phyloP scores from a whole-genome alignment of 1,140 invertebrate species.

The Drosophila sucinea region DNA sequence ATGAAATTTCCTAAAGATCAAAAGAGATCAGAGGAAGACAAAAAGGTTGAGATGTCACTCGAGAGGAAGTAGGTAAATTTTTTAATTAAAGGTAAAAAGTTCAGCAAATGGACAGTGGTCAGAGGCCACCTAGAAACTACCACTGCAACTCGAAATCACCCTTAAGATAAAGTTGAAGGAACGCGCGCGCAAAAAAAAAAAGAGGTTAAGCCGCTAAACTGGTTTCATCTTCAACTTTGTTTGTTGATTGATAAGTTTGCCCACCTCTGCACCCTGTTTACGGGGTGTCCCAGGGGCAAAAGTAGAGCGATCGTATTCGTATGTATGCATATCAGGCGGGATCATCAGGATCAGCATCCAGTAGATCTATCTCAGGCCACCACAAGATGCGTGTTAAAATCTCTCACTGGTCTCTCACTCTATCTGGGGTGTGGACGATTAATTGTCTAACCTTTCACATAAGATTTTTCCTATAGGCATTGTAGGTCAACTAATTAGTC shows the following conservation, averaged over 20 bases:
- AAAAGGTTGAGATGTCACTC: conserved; percentile 12
- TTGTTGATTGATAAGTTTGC: conserved; percentile 68
- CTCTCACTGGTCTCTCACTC: not conserved
- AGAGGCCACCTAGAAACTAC: conserved; percentile 25
- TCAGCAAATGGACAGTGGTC: conserved; percentile 62
- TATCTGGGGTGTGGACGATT: not conserved
- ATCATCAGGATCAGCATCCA: conserved; percentile 39
- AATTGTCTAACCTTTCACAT: conserved; percentile 4
- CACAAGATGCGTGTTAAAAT: conserved; percentile 59
- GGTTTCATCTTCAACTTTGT: conserved; percentile 34
- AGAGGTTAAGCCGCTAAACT: conserved; percentile 61
- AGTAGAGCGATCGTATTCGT: conserved; percentile 37
- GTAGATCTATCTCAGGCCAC: conserved; percentile 21
- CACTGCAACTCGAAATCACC: conserved; percentile 28
- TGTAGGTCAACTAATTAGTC: conserved; percentile 9
- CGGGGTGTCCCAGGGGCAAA: conserved; percentile 32
- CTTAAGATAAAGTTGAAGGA: conserved; percentile 2
- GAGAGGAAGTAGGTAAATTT: conserved; percentile 47
- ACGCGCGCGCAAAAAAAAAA: not conserved
- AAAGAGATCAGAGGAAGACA: conserved; percentile 28
- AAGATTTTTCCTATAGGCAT: not conserved
- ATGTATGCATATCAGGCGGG: not conserved
- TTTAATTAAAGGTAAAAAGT: conserved; percentile 58
- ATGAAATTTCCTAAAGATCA: conserved; percentile 61
- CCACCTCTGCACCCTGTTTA: conserved; percentile 32